phyloP scores from a whole-genome alignment of 2,797 vertebrate genomes.

The Valencia hispanica region DNA sequence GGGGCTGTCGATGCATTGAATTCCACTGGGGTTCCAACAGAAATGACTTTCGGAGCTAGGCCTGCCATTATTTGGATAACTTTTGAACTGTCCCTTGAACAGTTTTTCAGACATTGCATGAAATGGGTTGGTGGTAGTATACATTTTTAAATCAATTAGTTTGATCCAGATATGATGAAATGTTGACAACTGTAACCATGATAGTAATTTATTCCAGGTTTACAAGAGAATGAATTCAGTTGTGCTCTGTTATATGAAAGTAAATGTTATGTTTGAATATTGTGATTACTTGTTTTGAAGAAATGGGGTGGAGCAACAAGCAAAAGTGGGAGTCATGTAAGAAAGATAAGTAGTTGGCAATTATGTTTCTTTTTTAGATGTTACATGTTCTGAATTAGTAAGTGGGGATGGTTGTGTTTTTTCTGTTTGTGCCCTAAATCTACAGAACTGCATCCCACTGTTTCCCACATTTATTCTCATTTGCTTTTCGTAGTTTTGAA shows the following conservation, averaged over 20 bases:
- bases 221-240: neutral
- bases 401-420: neutral
- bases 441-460: neutral
- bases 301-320: neutral
- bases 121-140: neutral
- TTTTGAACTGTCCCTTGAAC: slow-evolving; percentile 54
- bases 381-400: neutral
- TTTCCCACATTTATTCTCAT: neutral
- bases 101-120: slow-evolving; percentile 32
- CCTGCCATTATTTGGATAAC: slow-evolving; percentile 60
- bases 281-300: neutral
- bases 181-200: neutral
- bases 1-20: slow-evolving; percentile 78
- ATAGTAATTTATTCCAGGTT: neutral
- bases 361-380: neutral
- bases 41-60: slow-evolving; percentile 23
- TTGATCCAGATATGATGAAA: slow-evolving; percentile 12
- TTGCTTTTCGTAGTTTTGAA: neutral
- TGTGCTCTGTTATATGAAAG: neutral
- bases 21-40: slow-evolving; percentile 71
- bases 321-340: neutral
- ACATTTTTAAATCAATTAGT: slow-evolving; percentile 12
- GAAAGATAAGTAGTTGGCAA: neutral
- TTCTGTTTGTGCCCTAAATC: neutral
- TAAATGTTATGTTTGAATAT: neutral